Evolutionary conservation across 2,888 invertebrate genomes (phyloP), one percentile per base, ranked within the genome.

Genomic region (Panopea generosa): DNA sequence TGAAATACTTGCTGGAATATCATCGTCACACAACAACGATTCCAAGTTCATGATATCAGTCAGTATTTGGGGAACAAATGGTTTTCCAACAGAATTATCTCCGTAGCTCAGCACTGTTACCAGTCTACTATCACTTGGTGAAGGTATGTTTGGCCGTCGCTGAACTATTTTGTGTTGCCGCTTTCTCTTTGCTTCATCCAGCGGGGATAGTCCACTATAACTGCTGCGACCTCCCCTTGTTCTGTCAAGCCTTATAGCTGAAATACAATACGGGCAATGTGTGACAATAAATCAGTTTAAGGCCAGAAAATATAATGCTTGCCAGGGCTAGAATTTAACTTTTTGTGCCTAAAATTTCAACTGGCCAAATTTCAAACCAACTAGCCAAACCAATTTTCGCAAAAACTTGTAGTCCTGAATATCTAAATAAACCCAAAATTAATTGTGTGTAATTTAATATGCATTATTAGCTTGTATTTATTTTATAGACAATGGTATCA

Each of bases 141-240:
- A 43, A 3, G 55, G 24, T 7, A 16, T 20, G 29, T 38, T 52
- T 14, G 73, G 62, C 22, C 65, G 66, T 6, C 57, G 63, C 16
- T 69, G 78, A n/a, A 81, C 60, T n/a, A 61, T 52, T 60, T 67
- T 76, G 11, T 77, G 57, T 56, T 59, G 63, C 43, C 59, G 61
- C 68, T 84, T 86, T n/a, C 77, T 57, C 43, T 85, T 84, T 7
- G 83, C 62, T 49, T 87, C 77, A 9, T 84, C 82, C 56, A 84
- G 86, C 18, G 89, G 82, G 7, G 87, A 86, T 65, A 88, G 86
- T 4, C 92, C 92, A 53, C 91, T 90, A 72, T 99, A 99, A 24
- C 98, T 98, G 70, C 98, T 98, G 52, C 99, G 95, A 0, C 99
- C 99, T 67, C 99, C 99, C 59, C 99, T 94, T 0, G 98, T 98